Percentiles rank a stretch among this genome's conserved stretches.
Conservation (phyloP, 2,113 vertebrate species). For the Paracanthobrama guichenoti region DNA sequence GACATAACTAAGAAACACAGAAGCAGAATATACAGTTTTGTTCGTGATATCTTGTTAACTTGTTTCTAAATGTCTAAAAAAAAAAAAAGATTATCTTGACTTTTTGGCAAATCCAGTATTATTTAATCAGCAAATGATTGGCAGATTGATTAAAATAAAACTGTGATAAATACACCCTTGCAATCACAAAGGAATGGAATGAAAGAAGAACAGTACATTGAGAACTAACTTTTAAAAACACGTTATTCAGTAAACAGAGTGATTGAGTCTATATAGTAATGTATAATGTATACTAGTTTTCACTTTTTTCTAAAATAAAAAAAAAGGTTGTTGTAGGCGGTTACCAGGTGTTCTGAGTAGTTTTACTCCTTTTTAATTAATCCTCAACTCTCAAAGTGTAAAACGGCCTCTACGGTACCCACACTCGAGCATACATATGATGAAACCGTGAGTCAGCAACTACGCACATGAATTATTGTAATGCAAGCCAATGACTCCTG, state of each 20-base stretch:
- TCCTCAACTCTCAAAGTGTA: background rate
- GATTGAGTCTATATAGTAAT: background rate
- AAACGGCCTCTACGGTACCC: background rate
- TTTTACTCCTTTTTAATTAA: conserved; percentile 18
- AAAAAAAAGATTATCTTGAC: no score
- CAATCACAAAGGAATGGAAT: background rate
- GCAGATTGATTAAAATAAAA: background rate
- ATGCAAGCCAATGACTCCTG: conserved; percentile 6
- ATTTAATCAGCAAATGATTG: background rate
- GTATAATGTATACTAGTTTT: background rate
- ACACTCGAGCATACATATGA: background rate
- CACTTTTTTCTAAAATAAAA: background rate
- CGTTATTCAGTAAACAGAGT: background rate
- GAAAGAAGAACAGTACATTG: background rate
- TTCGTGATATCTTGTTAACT: background rate
- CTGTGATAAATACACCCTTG: background rate
- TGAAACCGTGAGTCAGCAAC: conserved; percentile 14
- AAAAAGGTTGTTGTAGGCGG: background rate
- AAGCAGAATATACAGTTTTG: background rate
- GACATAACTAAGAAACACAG: background rate
- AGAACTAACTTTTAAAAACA: background rate
- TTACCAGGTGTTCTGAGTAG: background rate
- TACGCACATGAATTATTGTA: background rate
- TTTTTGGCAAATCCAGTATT: background rate
- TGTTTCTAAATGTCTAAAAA: no score